These are phyloP conservation scores for Clamator glandarius DNA, from an alignment of 2,797 vertebrate species.

Conservation along the genomic window DNA sequence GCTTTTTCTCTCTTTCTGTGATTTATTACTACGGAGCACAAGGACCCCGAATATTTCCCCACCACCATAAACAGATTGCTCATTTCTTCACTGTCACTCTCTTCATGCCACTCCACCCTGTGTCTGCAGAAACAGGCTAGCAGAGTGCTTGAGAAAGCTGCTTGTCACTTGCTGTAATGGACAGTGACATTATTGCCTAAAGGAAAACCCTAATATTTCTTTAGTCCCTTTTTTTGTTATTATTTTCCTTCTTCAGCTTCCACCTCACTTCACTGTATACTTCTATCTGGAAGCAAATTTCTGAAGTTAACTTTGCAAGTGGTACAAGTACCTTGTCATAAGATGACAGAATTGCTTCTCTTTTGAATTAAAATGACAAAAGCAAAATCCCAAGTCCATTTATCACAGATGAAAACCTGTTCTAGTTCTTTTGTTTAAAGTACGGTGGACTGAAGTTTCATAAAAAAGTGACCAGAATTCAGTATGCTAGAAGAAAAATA, in stretches of 20 bases:
- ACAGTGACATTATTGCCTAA: slow-evolving; percentile 8
- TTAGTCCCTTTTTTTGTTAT: not conserved
- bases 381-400: slow-evolving; percentile 15
- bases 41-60: not conserved
- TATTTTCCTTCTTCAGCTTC: not conserved
- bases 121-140: not conserved
- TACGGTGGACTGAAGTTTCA: not conserved
- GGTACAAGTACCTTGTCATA: not conserved
- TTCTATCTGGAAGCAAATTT: not conserved
- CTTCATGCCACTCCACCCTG: not conserved
- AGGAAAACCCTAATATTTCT: not conserved
- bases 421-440: not conserved
- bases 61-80: slow-evolving; percentile 50
- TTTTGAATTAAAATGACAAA: slow-evolving; percentile 22
- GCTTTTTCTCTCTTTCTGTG: not conserved
- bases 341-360: not conserved
- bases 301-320: not conserved
- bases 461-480: not conserved
- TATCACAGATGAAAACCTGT: slow-evolving; percentile 14
- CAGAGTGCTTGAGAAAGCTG: not conserved
- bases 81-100: slow-evolving; percentile 57
- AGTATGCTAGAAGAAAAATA: not conserved
- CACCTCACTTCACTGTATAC: not conserved
- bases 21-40: slow-evolving; percentile 10
- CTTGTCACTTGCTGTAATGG: slow-evolving; percentile 33